Percentiles rank a stretch among this genome's conserved stretches.
phyloP scores from a whole-genome alignment of 2,888 invertebrate species.

The Microctonus aethiopoides region DNA sequence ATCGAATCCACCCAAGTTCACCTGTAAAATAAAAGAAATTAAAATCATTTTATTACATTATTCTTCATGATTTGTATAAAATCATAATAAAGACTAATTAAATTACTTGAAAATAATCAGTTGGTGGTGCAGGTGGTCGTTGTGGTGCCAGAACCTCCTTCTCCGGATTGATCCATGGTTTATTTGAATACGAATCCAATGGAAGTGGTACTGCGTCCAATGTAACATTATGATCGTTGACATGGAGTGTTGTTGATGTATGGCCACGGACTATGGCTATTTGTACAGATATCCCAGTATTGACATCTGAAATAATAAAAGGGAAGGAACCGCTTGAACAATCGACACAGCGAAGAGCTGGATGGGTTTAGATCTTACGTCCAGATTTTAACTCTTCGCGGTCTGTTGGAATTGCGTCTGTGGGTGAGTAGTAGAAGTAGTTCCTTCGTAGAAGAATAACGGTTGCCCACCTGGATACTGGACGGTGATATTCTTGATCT shows the following conservation, averaged over 20 bases:
- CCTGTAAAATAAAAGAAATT: constrained; percentile 73
- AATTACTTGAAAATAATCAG: constrained; percentile 84
- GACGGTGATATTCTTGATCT: constrained; percentile 83
- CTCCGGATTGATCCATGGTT: constrained; percentile 88
- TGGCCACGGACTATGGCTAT: constrained; percentile 84
- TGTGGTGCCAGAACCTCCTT: constrained; percentile 88
- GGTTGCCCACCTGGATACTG: constrained; percentile 71
- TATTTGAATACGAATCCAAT: constrained; percentile 82
- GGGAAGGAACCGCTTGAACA: constrained; percentile 25
- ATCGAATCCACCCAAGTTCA: constrained; percentile 88
- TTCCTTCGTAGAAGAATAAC: constrained; percentile 36
- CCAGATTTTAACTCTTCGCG: constrained; percentile 32
- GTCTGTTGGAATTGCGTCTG: constrained; percentile 36
- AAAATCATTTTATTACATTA: neutral
- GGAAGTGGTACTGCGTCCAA: constrained; percentile 77
- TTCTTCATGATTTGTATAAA: neutral
- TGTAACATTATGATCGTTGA: constrained; percentile 81
- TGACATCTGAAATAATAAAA: constrained; percentile 70
- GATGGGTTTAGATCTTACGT: constrained; percentile 42
- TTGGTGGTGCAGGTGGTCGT: constrained; percentile 88
- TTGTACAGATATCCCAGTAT: constrained; percentile 86
- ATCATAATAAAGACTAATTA: no score
- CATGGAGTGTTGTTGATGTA: constrained; percentile 81
- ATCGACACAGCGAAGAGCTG: constrained; percentile 32
- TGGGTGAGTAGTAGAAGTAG: constrained; percentile 37